A percentile compares a stretch with the other conserved stretches of the same genome.
These are phyloP conservation scores for Heliconius hewitsoni DNA, from an alignment of 1,140 invertebrate species.

Conservation along the genomic window DNA sequence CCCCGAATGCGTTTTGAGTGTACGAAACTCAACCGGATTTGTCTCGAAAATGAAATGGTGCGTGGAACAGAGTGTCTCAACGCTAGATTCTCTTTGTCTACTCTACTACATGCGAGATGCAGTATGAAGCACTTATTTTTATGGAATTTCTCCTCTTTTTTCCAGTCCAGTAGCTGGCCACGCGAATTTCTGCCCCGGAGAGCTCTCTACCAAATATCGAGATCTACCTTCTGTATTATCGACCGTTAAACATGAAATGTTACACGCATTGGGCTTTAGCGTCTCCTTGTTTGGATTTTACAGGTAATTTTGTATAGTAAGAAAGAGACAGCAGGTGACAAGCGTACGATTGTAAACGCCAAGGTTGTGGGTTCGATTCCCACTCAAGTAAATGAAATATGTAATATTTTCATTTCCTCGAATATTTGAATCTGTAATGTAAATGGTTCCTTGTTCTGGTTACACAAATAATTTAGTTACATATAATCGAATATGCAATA, in stretches of 20 bases:
- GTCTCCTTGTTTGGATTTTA: conserved; percentile 97
- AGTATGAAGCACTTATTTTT: too few species aligned
- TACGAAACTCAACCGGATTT: too few species aligned
- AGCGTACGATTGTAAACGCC: too few species aligned
- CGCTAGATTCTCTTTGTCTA: neutral
- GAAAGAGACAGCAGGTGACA: too few species aligned
- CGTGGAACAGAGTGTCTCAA: neutral
- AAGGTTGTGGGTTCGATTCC: too few species aligned
- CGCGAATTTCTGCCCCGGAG: conserved; percentile 98
- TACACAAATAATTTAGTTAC: too few species aligned
- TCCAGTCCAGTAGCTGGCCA: conserved; percentile 98
- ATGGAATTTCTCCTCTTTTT: conserved; percentile 33
- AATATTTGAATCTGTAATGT: too few species aligned
- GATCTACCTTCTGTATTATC: conserved; percentile 96
- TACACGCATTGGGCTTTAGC: conserved; percentile 98
- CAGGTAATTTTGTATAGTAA: conserved; percentile 64
- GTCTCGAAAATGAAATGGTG: neutral
- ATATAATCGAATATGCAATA: too few species aligned
- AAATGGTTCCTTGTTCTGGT: too few species aligned
- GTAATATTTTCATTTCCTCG: too few species aligned
- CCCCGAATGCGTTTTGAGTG: too few species aligned
- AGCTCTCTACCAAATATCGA: conserved; percentile 95
- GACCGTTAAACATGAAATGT: conserved; percentile 99
- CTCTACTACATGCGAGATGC: neutral
- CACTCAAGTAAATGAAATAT: too few species aligned